phyloP scores from a whole-genome alignment of 2,797 vertebrate genomes.

The Alca torda region DNA sequence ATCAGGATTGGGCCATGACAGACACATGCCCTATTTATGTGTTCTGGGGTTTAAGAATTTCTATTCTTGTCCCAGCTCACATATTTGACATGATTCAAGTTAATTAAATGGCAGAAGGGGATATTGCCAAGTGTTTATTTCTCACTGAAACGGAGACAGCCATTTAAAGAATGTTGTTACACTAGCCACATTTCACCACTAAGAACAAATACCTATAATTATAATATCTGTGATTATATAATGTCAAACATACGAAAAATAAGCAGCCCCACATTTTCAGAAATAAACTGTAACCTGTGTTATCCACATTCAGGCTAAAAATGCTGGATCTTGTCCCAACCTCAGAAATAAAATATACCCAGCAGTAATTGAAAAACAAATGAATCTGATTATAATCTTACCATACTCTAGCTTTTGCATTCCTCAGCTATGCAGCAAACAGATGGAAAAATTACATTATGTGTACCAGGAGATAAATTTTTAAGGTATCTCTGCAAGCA shows the following conservation, averaged over 20 bases:
- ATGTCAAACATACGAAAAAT: slow-evolving; percentile 17
- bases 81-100: not conserved
- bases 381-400: slow-evolving; percentile 9
- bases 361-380: slow-evolving; percentile 26
- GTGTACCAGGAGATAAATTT: not conserved
- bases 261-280: not conserved
- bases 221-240: not conserved
- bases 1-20: not conserved
- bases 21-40: not conserved
- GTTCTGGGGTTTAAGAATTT: not conserved
- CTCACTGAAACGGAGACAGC: not conserved
- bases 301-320: slow-evolving; percentile 1
- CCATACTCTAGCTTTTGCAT: not conserved
- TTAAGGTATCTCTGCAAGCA: slow-evolving; percentile 13
- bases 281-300: slow-evolving; percentile 22
- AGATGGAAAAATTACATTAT: slow-evolving; percentile 28
- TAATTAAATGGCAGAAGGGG: slow-evolving; percentile 12
- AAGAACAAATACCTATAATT: not conserved
- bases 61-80: not conserved
- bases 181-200: not conserved
- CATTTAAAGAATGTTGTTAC: not conserved
- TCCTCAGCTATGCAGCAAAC: slow-evolving; percentile 15
- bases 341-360: slow-evolving; percentile 20
- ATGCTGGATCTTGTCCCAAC: not conserved
- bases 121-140: not conserved